Conservation (phyloP, 2,797 vertebrate genomes). For the Sciurus vulgaris region DNA sequence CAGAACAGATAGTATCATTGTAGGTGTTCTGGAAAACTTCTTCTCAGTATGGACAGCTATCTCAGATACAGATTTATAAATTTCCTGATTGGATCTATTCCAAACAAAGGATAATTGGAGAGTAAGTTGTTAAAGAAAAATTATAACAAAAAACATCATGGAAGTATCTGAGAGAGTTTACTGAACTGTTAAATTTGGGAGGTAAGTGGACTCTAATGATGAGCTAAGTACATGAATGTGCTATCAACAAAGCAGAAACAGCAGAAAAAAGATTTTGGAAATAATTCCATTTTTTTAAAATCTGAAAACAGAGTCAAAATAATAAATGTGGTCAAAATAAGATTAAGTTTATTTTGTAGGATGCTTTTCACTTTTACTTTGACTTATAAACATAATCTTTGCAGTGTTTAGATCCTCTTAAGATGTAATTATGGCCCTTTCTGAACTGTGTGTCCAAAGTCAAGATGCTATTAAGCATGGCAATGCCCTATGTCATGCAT, state of each 20-base stretch:
- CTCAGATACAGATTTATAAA: not conserved
- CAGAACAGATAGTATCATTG: not conserved
- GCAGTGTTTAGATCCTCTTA: not conserved
- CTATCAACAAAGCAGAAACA: constrained; percentile 10
- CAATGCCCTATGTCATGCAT: not conserved
- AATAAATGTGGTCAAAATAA: not conserved
- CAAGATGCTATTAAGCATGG: not conserved
- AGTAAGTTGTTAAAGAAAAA: not conserved
- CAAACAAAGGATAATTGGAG: not conserved
- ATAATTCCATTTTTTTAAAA: not conserved
- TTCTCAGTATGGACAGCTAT: not conserved
- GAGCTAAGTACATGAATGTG: not conserved
- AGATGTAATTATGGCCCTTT: not conserved
- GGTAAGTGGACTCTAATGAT: not conserved
- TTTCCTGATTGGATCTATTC: not conserved
- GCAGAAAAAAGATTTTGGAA: not conserved
- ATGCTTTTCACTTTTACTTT: not conserved
- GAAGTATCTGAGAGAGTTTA: not conserved
- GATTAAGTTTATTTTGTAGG: not conserved
- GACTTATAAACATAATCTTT: not conserved
- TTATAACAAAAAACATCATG: not conserved
- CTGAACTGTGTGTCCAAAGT: not conserved
- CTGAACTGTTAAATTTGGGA: not conserved
- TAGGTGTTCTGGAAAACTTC: not conserved
- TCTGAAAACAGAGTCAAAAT: not conserved